Base-by-base conservation (phyloP, 2,888 invertebrate genomes). In the Slavum lentiscoides region DNA sequence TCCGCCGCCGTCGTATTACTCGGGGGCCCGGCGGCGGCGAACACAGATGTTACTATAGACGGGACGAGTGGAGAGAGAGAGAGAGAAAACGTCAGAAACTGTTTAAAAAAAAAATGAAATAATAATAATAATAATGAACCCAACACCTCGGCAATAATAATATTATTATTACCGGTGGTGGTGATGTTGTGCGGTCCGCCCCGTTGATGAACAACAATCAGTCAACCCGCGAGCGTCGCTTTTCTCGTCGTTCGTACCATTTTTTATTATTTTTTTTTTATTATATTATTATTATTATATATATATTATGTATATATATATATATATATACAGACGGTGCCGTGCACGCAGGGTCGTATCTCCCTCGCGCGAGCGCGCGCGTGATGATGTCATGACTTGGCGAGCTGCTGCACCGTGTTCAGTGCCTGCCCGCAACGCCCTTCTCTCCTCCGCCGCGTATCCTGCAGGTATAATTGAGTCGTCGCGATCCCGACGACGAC, bases 131-230 rank as follows among this genome's bases (percentile, higher is more conserved):
- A 80, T 72, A 72, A 72, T 55, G 64, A 80, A 72, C 53, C 70
- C 55, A 21, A 75, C 75, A 75, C 75, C 75, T 75, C 43, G 43
- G 58, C 30, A 21, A 58, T 67, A 75, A 55, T 58, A 37, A 4
- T 70, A 15, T 19, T 55, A 55, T 55, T 74, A 23, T 55, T 43
- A 43, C 9, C 69, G 19, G 67, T 75, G 49, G 59, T 30, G 49
- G 43, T 49, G 13, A n/a, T 58, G 80, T n/a, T 30, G n/a, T 67
- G 67, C 59, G 67, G 70, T 64, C 80, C 72, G 70, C 64, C 72
- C 70, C 55, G 70, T 70, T 80, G 80, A 80, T 80, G 80, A 80
- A 80, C 80, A 66, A 62, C 80, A 43, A 80, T 80, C 80, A 80
- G 80, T 80, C 70, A 72, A 80, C 70, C 62, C 58, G 55, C 19